Evolutionary conservation across 2,797 vertebrate genomes (phyloP).

Genomic region (Erithacus rubecula): DNA sequence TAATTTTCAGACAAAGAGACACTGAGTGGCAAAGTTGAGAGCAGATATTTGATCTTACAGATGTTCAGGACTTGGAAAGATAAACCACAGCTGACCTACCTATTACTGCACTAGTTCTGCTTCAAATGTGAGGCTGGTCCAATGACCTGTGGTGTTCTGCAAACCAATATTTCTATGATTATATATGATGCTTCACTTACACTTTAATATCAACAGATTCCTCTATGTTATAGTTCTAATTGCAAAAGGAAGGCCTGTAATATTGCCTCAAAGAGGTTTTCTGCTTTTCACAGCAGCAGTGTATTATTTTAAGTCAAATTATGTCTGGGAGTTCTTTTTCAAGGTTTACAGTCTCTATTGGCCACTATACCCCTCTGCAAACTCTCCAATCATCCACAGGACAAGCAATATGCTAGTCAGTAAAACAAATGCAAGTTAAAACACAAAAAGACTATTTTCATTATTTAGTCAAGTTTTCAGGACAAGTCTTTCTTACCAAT

Average conservation of each 20-base stretch:
- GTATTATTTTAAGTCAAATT: not conserved
- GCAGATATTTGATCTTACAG: not conserved
- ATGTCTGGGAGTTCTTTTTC: not conserved
- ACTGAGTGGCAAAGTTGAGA: not conserved
- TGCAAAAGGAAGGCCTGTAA: not conserved
- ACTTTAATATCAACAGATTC: not conserved
- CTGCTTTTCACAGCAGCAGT: not conserved
- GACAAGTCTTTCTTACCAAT: not conserved
- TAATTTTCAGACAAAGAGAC: not conserved
- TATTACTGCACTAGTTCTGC: not conserved
- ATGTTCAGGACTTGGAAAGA: not conserved
- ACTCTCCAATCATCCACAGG: not conserved
- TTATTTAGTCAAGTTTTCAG: not conserved
- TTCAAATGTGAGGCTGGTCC: not conserved
- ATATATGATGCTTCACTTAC: not conserved
- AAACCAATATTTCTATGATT: not conserved
- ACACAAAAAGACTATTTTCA: not conserved
- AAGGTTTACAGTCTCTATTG: not conserved
- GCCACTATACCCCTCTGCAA: not conserved
- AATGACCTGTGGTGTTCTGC: not conserved
- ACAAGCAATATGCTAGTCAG: not conserved
- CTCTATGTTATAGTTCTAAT: not conserved
- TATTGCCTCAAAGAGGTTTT: not conserved
- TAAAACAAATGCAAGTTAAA: not conserved
- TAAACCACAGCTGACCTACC: not conserved